Evolutionary conservation across 92 coral and sea anemone species (phyloP).

Genomic region (Pocillopora meandrina): DNA sequence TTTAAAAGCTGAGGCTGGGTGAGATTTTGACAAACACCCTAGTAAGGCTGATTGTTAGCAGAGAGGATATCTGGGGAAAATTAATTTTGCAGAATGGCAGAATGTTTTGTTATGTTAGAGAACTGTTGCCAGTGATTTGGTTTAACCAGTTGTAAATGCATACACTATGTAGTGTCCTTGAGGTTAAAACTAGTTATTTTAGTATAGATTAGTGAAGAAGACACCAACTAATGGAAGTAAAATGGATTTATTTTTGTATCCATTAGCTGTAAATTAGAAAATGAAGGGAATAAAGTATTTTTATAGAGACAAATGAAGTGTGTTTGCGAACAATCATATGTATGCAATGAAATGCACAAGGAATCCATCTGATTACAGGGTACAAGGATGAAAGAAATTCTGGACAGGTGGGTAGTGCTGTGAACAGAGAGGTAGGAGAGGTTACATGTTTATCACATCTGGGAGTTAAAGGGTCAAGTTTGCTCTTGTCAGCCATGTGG

Average conservation of each 20-base stretch:
- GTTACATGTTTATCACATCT: too few relatives aligned
- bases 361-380: too few relatives aligned
- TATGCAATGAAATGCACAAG: too few relatives aligned
- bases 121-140: not conserved
- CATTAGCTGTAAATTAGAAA: conserved; percentile 32
- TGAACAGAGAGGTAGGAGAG: too few relatives aligned
- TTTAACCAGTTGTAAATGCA: not conserved
- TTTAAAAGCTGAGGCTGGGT: too few relatives aligned
- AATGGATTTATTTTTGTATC: conserved; percentile 41
- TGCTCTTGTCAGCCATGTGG: too few relatives aligned
- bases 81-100: too few relatives aligned
- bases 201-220: conserved; percentile 4
- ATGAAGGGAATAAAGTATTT: conserved; percentile 44
- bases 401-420: too few relatives aligned
- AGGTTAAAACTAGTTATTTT: not conserved
- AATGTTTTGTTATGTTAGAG: not conserved
- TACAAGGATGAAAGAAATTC: too few relatives aligned
- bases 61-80: not conserved
- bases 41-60: not conserved
- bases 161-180: not conserved
- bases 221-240: not conserved
- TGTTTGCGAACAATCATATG: not conserved
- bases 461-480: too few relatives aligned
- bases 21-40: too few relatives aligned
- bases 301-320: conserved; percentile 5